Conservation (phyloP, 2,797 vertebrate genomes). For the Lepilemur septentrionalis region DNA sequence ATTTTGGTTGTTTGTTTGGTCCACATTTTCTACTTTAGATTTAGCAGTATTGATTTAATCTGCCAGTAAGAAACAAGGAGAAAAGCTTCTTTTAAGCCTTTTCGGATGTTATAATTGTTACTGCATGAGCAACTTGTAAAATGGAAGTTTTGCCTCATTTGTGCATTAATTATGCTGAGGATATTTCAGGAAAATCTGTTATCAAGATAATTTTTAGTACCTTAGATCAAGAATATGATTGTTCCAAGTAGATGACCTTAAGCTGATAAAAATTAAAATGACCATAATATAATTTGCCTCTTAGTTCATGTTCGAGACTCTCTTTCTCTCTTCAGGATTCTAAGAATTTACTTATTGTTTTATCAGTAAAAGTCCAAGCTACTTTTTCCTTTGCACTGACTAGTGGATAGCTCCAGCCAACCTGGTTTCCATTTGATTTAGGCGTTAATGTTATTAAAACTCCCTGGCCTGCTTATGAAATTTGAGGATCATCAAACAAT, state of each 20-base stretch:
- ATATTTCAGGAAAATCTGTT: background rate
- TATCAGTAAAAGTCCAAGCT: background rate
- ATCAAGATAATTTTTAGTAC: background rate
- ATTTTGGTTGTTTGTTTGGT: background rate
- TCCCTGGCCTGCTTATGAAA: background rate
- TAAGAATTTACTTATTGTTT: background rate
- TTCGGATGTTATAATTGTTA: background rate
- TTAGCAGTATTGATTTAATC: background rate
- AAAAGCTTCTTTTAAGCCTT: background rate
- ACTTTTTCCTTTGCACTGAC: background rate
- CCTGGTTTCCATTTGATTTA: background rate
- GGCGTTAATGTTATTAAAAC: background rate
- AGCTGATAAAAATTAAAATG: background rate
- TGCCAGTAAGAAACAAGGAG: background rate
- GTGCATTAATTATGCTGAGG: background rate
- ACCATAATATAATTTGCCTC: background rate
- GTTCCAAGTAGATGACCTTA: background rate
- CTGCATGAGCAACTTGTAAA: background rate
- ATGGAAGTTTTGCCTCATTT: background rate
- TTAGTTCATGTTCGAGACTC: background rate
- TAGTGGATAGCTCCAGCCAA: background rate
- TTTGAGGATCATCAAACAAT: background rate
- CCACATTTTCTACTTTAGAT: background rate
- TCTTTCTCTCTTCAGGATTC: background rate
- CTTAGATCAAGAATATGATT: background rate